phyloP scores from a whole-genome alignment of 2,113 vertebrate genomes.

The Canis aureus region DNA sequence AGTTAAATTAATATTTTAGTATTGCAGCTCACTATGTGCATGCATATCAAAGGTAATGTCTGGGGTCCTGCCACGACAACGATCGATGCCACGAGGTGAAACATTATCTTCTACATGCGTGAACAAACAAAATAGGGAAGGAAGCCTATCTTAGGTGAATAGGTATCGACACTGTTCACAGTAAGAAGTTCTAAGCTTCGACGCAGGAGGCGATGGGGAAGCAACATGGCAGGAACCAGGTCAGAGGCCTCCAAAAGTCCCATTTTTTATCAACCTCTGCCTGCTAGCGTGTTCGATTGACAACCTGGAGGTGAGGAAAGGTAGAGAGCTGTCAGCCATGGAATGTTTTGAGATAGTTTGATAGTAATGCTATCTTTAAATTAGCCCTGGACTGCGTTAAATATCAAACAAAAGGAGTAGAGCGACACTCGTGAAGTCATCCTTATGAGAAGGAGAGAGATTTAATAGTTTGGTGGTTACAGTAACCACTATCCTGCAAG shows the following conservation, averaged over 20 bases:
- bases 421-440: not conserved
- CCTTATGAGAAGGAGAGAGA: constrained; percentile 33
- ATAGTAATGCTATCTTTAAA: not conserved
- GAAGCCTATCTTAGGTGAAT: not conserved
- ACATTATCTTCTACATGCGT: not conserved
- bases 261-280: not conserved
- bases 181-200: not conserved
- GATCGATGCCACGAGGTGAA: not conserved
- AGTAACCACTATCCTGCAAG: constrained; percentile 55
- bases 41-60: not conserved
- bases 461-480: constrained; percentile 65
- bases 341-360: not conserved
- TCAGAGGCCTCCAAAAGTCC: not conserved
- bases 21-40: not conserved
- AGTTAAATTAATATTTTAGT: not conserved
- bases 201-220: not conserved
- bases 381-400: constrained; percentile 53
- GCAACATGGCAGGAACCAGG: not conserved
- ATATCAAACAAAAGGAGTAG: not conserved
- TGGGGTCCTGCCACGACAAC: not conserved
- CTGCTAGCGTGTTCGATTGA: not conserved
- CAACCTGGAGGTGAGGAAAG: not conserved
- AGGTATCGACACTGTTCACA: not conserved
- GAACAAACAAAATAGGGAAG: not conserved
- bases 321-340: not conserved